Conservation (phyloP, 2,113 vertebrate genomes). For the Tichodroma muraria region DNA sequence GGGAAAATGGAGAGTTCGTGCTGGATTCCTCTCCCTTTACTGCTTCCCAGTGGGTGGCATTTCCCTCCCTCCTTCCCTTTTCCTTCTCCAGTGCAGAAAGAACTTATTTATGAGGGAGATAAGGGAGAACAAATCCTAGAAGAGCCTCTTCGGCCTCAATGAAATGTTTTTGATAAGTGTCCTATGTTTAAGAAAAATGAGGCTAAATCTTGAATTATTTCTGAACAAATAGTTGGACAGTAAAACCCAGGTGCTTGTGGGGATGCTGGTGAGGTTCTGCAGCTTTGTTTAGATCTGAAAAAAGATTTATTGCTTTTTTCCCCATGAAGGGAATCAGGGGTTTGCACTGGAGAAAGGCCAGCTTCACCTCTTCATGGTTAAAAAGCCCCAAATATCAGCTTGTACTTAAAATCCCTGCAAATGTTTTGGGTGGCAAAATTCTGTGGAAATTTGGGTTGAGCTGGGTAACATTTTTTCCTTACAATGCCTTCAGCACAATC, state of each 20-base stretch:
- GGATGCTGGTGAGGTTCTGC: neutral
- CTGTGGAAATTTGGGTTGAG: conserved; percentile 46
- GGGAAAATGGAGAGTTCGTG: rapidly evolving
- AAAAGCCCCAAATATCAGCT: neutral
- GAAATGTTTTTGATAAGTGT: neutral
- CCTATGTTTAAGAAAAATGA: neutral
- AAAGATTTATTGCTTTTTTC: neutral
- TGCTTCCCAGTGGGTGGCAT: neutral
- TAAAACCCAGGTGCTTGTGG: neutral
- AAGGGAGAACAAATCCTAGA: neutral
- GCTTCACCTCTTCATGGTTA: neutral
- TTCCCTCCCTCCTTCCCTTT: neutral
- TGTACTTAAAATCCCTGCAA: neutral
- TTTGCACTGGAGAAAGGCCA: neutral
- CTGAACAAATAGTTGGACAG: neutral
- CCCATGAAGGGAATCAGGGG: neutral
- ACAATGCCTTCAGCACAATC: conserved; percentile 54
- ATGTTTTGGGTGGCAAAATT: conserved; percentile 44
- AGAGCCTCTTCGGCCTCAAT: neutral
- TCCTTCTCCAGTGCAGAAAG: neutral
- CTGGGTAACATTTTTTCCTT: conserved; percentile 53
- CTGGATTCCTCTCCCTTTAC: neutral
- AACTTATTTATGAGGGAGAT: neutral
- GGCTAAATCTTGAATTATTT: neutral
- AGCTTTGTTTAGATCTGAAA: neutral